These are phyloP conservation scores for Plebejus melissa DNA, from an alignment of 2,888 invertebrate genomes.

Conservation along the genomic window DNA sequence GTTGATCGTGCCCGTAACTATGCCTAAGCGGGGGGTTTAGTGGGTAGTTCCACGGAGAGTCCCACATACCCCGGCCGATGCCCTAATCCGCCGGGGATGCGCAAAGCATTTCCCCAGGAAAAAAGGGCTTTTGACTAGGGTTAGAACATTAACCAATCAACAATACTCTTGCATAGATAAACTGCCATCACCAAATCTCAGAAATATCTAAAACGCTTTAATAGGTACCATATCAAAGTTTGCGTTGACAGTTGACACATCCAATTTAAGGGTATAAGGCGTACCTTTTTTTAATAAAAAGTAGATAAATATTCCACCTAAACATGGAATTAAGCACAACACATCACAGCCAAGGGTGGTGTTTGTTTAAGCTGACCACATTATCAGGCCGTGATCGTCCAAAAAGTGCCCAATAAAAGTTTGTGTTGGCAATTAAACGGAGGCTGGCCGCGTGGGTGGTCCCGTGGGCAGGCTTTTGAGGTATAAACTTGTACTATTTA, in stretches of 20 bases:
- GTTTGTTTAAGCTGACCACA: conserved; percentile 37
- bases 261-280: conserved; percentile 4
- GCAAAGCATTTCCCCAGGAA: no score
- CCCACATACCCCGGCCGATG: no score
- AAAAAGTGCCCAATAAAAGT: conserved; percentile 57
- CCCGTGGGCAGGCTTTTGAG: conserved; percentile 36
- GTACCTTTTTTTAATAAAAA: conserved; percentile 7
- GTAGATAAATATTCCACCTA: conserved; percentile 2
- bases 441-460: conserved; percentile 66
- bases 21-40: no score
- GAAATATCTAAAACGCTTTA: not conserved
- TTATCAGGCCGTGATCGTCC: conserved; percentile 40
- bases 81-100: no score
- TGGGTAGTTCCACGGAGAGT: no score
- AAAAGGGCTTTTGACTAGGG: no score
- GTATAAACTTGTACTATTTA: not conserved
- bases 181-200: not conserved
- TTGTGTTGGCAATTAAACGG: conserved; percentile 69
- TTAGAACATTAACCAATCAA: no score
- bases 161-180: no score
- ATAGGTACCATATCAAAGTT: not conserved
- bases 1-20: no score
- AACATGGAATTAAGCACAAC: conserved; percentile 11
- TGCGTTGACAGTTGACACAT: conserved; percentile 2
- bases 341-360: conserved; percentile 33